phyloP scores from a whole-genome alignment of 2,113 vertebrate species.

The Nothobranchius kuhntae region DNA sequence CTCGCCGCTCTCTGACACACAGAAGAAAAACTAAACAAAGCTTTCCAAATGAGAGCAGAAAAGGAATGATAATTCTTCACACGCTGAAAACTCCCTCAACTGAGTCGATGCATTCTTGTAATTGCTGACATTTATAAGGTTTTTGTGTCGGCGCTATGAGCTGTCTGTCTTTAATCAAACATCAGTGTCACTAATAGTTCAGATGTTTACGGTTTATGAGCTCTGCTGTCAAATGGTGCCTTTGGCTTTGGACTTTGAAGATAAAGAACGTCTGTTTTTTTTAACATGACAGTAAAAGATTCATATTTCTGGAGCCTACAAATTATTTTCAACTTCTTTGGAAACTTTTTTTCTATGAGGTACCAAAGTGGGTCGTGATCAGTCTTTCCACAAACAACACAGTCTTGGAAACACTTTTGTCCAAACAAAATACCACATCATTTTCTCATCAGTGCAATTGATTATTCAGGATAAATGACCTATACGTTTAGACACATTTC shows the following conservation, averaged over 20 bases:
- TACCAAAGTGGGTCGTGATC: conserved; percentile 6
- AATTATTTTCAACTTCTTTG: conserved; percentile 7
- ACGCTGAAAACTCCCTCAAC: conserved; percentile 6
- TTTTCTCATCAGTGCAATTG: background rate
- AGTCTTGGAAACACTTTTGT: conserved; percentile 20
- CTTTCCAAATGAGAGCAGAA: conserved; percentile 10
- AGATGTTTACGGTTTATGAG: background rate
- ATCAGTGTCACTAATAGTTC: background rate
- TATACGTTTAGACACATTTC: background rate
- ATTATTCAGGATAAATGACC: conserved; percentile 1
- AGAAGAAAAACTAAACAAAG: background rate
- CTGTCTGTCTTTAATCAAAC: background rate
- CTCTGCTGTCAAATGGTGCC: background rate
- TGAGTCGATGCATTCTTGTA: conserved; percentile 24
- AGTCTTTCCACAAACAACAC: conserved; percentile 16
- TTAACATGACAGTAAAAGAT: background rate
- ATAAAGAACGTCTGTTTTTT: background rate
- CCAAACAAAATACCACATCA: background rate
- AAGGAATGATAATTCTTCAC: conserved; percentile 29
- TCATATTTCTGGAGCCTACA: conserved; percentile 4
- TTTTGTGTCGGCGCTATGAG: background rate
- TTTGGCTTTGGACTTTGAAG: conserved; percentile 2
- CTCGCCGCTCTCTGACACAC: background rate
- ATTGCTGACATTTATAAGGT: conserved; percentile 22
- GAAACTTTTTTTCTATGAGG: background rate